Percentiles rank a stretch among this genome's conserved stretches.
Evolutionary conservation across 2,113 vertebrate genomes (phyloP).

Genomic region (Brachypodius melanocephalos): DNA sequence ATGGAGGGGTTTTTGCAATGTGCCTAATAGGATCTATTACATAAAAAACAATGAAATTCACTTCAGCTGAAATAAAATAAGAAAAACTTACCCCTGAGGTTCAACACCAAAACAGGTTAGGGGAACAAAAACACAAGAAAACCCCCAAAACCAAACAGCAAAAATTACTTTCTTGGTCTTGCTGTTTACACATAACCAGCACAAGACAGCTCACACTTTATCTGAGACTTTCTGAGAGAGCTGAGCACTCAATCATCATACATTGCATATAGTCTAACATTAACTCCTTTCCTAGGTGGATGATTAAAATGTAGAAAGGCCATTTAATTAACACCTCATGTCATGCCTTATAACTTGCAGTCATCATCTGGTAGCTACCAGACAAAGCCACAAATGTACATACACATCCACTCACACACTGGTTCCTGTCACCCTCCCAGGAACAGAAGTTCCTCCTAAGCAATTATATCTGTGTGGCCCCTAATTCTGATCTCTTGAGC

Average conservation of each 20-base stretch:
- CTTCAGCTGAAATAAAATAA: background rate
- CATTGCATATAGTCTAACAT: background rate
- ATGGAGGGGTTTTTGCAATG: background rate
- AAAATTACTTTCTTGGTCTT: background rate
- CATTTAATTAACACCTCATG: background rate
- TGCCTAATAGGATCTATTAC: background rate
- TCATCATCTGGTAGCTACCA: background rate
- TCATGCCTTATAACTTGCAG: background rate
- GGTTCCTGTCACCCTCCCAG: background rate
- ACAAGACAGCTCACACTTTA: background rate
- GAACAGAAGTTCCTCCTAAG: slow-evolving; percentile 5
- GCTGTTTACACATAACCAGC: background rate
- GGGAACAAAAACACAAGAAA: background rate
- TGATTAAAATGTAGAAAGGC: background rate
- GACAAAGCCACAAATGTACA: background rate
- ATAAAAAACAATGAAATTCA: background rate
- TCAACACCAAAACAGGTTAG: background rate
- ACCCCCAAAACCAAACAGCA: background rate
- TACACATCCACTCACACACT: background rate
- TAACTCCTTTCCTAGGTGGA: background rate
- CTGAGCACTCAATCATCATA: background rate
- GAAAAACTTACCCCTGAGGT: background rate
- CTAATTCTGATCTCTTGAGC: slow-evolving; percentile 64
- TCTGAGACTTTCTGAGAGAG: background rate
- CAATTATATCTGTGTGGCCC: slow-evolving; percentile 60